Evolutionary conservation across 2,888 invertebrate genomes (phyloP).

Genomic region (Habrosyne pyritoides): DNA sequence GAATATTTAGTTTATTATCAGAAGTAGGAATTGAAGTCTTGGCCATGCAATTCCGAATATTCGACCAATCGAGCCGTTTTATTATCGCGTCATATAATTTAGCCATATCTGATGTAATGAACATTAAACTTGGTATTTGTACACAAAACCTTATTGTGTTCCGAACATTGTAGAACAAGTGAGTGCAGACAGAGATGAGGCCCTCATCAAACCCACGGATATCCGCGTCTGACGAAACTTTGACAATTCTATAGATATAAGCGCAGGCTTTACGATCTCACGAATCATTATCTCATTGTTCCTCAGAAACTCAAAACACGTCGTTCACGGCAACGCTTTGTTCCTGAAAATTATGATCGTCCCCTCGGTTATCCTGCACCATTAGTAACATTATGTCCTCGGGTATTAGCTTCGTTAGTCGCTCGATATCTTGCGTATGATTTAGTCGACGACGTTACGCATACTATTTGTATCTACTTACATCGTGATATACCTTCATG

Average conservation of each 20-base stretch:
- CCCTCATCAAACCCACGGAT: slow-evolving; percentile 57
- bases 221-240: slow-evolving; percentile 53
- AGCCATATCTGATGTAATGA: background rate
- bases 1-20: background rate
- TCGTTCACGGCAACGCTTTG: slow-evolving; percentile 67
- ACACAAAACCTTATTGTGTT: slow-evolving; percentile 12
- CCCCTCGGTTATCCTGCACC: slow-evolving; percentile 65
- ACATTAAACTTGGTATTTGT: background rate
- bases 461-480: background rate
- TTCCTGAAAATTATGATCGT: slow-evolving; percentile 73
- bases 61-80: background rate
- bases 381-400: slow-evolving; percentile 71
- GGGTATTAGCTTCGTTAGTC: slow-evolving; percentile 57
- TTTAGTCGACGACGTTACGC: slow-evolving; percentile 31
- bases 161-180: slow-evolving; percentile 13
- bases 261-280: slow-evolving; percentile 64
- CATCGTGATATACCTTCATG: background rate
- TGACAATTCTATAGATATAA: slow-evolving; percentile 60
- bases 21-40: background rate
- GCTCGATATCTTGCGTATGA: slow-evolving; percentile 42
- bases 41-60: background rate
- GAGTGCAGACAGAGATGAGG: slow-evolving; percentile 31
- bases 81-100: background rate
- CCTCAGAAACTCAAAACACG: slow-evolving; percentile 60
- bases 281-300: slow-evolving; percentile 78